These are phyloP conservation scores for Morone chrysops DNA, from an alignment of 2,113 vertebrate genomes.

Conservation along the genomic window DNA sequence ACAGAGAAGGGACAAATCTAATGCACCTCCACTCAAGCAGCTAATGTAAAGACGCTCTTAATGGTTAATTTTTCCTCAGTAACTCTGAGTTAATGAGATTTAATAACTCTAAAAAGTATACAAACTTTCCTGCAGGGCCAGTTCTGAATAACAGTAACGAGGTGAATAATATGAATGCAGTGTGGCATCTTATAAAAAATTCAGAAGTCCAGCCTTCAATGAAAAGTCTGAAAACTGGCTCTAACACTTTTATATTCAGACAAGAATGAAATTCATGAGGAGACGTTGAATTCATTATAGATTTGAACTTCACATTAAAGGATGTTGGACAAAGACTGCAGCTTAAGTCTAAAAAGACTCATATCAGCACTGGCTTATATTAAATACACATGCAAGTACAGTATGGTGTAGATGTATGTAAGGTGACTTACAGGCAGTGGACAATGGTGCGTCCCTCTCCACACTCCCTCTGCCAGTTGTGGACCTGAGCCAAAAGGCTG, in stretches of 20 bases:
- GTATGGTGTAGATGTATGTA: not conserved
- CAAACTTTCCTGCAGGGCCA: not conserved
- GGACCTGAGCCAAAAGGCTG: constrained; percentile 91
- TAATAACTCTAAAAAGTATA: not conserved
- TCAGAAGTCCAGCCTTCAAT: not conserved
- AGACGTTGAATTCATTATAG: not conserved
- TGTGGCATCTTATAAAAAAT: not conserved
- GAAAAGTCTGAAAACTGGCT: not conserved
- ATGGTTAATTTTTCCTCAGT: not conserved
- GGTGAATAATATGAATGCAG: constrained; percentile 11
- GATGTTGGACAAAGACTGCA: no score
- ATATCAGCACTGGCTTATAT: not conserved
- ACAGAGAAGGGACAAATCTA: constrained; percentile 1
- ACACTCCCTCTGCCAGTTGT: constrained; percentile 95
- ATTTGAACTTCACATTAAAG: not conserved
- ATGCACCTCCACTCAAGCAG: not conserved
- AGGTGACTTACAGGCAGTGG: constrained; percentile 94
- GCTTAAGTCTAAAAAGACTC: not conserved
- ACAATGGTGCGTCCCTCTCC: constrained; percentile 92
- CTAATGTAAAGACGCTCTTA: constrained; percentile 16
- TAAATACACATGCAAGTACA: not conserved
- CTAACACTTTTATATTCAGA: not conserved
- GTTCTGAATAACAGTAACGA: not conserved
- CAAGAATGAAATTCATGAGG: constrained; percentile 2
- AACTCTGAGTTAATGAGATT: not conserved